These are phyloP conservation scores for Spodoptera littoralis DNA, from an alignment of 2,888 invertebrate species.

Conservation along the genomic window DNA sequence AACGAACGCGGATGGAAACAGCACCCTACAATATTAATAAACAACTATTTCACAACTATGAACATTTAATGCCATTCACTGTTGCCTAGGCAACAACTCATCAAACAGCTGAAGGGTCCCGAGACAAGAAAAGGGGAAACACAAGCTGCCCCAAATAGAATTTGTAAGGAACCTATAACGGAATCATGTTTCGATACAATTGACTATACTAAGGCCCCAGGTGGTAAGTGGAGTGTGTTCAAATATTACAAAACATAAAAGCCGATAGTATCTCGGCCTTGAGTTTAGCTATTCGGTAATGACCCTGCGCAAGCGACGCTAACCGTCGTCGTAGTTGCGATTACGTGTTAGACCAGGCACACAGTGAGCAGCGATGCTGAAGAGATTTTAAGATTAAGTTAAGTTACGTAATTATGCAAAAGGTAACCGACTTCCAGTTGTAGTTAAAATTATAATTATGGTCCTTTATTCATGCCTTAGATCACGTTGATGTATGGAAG, in stretches of 20 bases:
- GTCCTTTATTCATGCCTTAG: too few relatives aligned
- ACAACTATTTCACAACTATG: conserved; percentile 1
- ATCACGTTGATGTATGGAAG: too few relatives aligned
- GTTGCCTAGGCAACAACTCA: conserved; percentile 7
- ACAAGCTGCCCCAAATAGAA: conserved; percentile 25
- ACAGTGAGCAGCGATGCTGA: conserved; percentile 35
- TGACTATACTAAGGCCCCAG: conserved; percentile 54
- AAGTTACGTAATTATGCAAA: not conserved
- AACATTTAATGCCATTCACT: conserved; percentile 12
- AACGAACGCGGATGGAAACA: conserved; percentile 1
- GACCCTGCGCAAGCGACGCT: conserved; percentile 74
- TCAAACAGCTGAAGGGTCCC: conserved; percentile 8
- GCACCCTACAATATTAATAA: conserved; percentile 6
- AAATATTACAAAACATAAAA: conserved; percentile 62
- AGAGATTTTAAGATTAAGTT: conserved; percentile 23
- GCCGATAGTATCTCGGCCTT: conserved; percentile 75
- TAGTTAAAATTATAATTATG: too few relatives aligned
- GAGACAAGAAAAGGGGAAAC: conserved; percentile 24
- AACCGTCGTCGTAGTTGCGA: conserved; percentile 67
- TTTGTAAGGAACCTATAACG: conserved; percentile 38
- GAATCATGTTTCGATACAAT: conserved; percentile 47
- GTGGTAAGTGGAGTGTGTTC: conserved; percentile 56
- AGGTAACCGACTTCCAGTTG: not conserved
- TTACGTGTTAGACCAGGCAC: conserved; percentile 55
- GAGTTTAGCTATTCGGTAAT: conserved; percentile 75